These are phyloP conservation scores for Coleophora flavipennella DNA, from an alignment of 2,888 invertebrate species.

Conservation along the genomic window DNA sequence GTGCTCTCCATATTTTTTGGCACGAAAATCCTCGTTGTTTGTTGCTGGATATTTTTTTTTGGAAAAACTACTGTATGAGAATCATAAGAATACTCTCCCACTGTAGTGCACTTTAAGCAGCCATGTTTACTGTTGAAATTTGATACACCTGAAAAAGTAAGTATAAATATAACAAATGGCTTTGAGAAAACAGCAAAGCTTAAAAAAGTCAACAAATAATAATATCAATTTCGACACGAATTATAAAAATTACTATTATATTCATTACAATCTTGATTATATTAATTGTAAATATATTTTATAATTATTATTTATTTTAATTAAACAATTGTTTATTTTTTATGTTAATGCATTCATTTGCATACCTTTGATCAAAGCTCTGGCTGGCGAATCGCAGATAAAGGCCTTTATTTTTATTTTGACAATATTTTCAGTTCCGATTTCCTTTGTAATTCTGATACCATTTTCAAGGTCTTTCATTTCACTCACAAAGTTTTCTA, in stretches of 20 bases:
- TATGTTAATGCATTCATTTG: too few relatives aligned
- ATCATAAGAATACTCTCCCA: constrained; percentile 11
- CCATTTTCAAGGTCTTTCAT: constrained; percentile 6
- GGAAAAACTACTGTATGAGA: constrained; percentile 8
- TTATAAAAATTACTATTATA: too few relatives aligned
- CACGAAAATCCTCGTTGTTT: constrained; percentile 14
- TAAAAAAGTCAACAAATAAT: too few relatives aligned
- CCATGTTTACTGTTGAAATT: constrained; percentile 12
- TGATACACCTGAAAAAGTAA: constrained; percentile 9
- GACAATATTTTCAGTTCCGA: not conserved
- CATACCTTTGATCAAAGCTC: constrained; percentile 13
- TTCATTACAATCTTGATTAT: too few relatives aligned
- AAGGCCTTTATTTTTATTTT: constrained; percentile 12
- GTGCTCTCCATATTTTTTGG: constrained; percentile 14
- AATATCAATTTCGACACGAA: too few relatives aligned
- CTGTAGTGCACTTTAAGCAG: constrained; percentile 9
- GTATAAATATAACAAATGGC: too few relatives aligned
- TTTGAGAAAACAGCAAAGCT: too few relatives aligned
- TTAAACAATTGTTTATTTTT: too few relatives aligned
- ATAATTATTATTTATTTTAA: too few relatives aligned
- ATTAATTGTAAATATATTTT: too few relatives aligned
- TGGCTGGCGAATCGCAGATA: constrained; percentile 13
- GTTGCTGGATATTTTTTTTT: constrained; percentile 5
- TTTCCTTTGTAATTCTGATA: not conserved
- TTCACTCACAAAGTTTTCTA: constrained; percentile 7